These are phyloP conservation scores for Zoanthus sociatus DNA, from an alignment of 92 coral and sea anemone species.

Conservation along the genomic window DNA sequence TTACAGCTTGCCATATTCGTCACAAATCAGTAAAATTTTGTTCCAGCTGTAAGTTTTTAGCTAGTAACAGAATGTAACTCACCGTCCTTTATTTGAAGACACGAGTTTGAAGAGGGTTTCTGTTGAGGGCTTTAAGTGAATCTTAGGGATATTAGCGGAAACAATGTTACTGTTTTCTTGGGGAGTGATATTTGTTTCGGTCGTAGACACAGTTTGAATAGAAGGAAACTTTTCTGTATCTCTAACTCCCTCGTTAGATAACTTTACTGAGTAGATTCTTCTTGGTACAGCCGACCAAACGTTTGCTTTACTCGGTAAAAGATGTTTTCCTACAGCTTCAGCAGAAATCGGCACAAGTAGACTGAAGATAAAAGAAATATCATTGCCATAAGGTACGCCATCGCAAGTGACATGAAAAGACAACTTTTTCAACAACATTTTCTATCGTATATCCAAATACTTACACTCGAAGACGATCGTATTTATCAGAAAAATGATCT, in stretches of 20 bases:
- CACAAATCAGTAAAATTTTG: too few relatives aligned
- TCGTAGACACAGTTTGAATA: not conserved
- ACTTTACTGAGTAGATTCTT: not conserved
- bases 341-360: not conserved
- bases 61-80: not conserved
- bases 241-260: not conserved
- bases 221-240: not conserved
- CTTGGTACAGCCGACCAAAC: not conserved
- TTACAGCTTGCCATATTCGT: too few relatives aligned
- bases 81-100: not conserved
- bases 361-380: not conserved
- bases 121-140: not conserved
- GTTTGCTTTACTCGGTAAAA: not conserved
- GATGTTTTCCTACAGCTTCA: not conserved
- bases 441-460: not conserved
- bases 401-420: not conserved
- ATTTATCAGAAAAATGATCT: not conserved
- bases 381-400: not conserved
- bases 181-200: not conserved
- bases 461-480: conserved; percentile 25
- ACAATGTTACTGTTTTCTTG: not conserved
- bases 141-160: not conserved
- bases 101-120: not conserved
- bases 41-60: too few relatives aligned
- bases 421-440: not conserved